phyloP scores from a whole-genome alignment of 1,140 invertebrate species.

The Bombus ignitus region DNA sequence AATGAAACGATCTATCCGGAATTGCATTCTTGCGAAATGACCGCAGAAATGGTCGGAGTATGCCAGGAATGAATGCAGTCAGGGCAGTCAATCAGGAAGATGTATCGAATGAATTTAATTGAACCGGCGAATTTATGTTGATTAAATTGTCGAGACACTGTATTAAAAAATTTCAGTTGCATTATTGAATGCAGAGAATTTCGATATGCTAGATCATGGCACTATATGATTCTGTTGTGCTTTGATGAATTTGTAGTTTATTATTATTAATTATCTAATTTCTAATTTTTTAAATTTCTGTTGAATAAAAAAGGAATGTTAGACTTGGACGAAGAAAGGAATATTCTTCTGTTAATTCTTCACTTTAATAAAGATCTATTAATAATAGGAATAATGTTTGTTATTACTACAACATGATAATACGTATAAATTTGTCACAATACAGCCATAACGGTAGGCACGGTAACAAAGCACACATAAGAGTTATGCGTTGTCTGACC shows the following conservation, averaged over 20 bases:
- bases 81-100: neutral
- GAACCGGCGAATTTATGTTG: conserved; percentile 34
- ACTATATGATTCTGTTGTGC: no score
- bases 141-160: conserved; percentile 10
- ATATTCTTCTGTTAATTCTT: neutral
- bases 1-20: conserved; percentile 36
- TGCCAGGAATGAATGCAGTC: neutral
- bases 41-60: neutral
- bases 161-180: neutral
- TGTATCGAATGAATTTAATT: conserved; percentile 36
- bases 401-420: no score
- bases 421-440: neutral
- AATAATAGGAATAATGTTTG: neutral
- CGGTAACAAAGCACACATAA: neutral
- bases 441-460: neutral
- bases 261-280: neutral
- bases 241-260: no score
- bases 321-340: neutral
- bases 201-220: no score
- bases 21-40: neutral
- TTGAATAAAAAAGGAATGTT: no score
- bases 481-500: neutral
- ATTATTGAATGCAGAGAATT: neutral
- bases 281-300: neutral
- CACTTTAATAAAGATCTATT: no score